Conservation (phyloP, 2,113 vertebrate species). For the Mirza zaza region DNA sequence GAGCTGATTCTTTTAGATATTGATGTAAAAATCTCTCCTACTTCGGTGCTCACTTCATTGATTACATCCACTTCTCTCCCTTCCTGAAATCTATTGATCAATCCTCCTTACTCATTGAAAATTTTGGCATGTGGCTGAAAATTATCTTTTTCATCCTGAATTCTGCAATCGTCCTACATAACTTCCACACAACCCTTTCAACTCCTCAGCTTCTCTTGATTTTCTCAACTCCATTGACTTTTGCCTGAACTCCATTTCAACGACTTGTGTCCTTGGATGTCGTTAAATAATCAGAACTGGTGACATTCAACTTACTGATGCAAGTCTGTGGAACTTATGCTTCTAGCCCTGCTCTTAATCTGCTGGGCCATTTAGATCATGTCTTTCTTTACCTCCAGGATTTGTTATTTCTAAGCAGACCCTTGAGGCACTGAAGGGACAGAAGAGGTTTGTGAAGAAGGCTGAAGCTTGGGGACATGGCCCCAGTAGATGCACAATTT, state of each 20-base stretch:
- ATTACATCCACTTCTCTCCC: not conserved
- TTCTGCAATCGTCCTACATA: not conserved
- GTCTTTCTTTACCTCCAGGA: not conserved
- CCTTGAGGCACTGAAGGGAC: not conserved
- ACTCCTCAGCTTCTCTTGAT: not conserved
- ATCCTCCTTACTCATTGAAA: not conserved
- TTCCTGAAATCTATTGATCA: not conserved
- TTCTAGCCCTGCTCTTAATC: not conserved
- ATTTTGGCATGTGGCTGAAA: not conserved
- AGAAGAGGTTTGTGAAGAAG: not conserved
- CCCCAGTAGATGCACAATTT: not conserved
- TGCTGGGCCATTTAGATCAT: not conserved
- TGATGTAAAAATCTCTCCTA: not conserved
- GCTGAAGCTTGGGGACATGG: not conserved
- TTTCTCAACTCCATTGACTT: not conserved
- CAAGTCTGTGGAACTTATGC: not conserved
- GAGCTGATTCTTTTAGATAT: not conserved
- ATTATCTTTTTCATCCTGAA: not conserved
- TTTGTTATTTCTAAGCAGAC: not conserved
- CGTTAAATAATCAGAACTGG: not conserved
- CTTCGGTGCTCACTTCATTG: not conserved
- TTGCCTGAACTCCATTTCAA: not conserved
- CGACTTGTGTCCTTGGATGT: not conserved
- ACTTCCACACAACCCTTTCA: not conserved
- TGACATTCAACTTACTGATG: not conserved